Evolutionary conservation across 2,113 vertebrate genomes (phyloP), one percentile per base, ranked within the genome.

Genomic region (Cepphus grylle): DNA sequence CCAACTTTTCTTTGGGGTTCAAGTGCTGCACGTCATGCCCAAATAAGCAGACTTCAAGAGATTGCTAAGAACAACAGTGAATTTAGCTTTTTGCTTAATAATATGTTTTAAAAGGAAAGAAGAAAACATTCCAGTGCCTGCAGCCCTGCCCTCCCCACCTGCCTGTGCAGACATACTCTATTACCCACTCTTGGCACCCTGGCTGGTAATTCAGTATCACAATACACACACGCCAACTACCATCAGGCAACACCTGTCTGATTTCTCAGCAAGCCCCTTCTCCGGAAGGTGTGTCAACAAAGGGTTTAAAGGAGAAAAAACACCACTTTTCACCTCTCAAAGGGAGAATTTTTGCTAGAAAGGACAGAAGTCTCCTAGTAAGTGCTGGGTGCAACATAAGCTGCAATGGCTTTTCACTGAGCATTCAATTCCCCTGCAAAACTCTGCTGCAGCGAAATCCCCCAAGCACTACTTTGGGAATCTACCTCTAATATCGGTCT

Each of bases 131-230:
- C 97, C 98, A 97, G 86, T 49, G 96, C 98, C 97, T 96, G 92
- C 83, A 96, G 97, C 98, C 98, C 98, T 92, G 87, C 93, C 72
- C 17, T 93, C 97, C 96, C 96, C 98, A 98, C 98, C 98, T 98
- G 98, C 97, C 98, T 97, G 80, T 69, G 97, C 97, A 97, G 96
- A 98, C 97, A 98, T 96, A 97, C 97, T 98, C 79, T 97, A 96
- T 99, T 98, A 98, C 98, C 98, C 67, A 89, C 98, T 97, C 97
- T 97, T 98, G 98, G 99, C 99, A 99, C 89, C 74, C 87, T 58
- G 92, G 80, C 86, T 94, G 86, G 98, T 97, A 98, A 98, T 97
- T 96, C 78, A 92, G 96, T 97, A 97, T 45, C 95, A 90, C 92
- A 96, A 97, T 90, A 86, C 81, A 50, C 91, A 94, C 91, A 95